Evolutionary conservation across 2,888 invertebrate species (phyloP), one percentile per base, ranked within the genome.

Genomic region (Platycheirus albimanus): DNA sequence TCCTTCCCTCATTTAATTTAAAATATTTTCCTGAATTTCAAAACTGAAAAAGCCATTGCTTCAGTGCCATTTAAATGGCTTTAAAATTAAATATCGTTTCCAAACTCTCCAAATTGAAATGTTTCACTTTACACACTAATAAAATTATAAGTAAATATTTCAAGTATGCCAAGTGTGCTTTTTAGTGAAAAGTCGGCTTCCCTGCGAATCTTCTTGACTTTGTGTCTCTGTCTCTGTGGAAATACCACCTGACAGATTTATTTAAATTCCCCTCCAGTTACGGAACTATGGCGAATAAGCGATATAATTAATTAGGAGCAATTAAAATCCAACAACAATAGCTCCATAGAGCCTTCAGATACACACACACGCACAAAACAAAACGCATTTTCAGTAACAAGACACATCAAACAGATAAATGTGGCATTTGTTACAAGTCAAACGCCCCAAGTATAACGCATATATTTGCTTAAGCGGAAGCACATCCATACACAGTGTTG

Each of bases 251-350:
- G 83, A 83, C 83, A 83, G 78, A 83, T 83, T 83, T 83, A 83
- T 83, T 83, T 83, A 78, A 78, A 64, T 78, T 83, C 69, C 64
- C 77, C 66, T 49, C 47, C 30, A 5, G 24, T 4, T 38, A 3
- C 67, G 72, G 64, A 83, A 74, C 83, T 83, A 83, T 83, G 78
- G 78, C 56, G 78, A 83, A 78, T 78, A 78, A 83, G 69, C 83
- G 69, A 83, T 83, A 83, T 83, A 83, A 83, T 83, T 83, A 83
- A 83, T 83, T 83, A 83, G 77, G 67, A 83, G 15, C 83, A 83
- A 83, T 83, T 83, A 83, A 83, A 78, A 69, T 36, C 67, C 78
- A 74, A 78, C 83, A 83, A 83, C 77, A 63, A 72, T 52, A n/a
- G n/a, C n/a, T n/a, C n/a, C n/a, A n/a, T n/a, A n/a, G n/a, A n/a